Conservation (phyloP, 2,113 vertebrate genomes). For the Pristiophorus japonicus region DNA sequence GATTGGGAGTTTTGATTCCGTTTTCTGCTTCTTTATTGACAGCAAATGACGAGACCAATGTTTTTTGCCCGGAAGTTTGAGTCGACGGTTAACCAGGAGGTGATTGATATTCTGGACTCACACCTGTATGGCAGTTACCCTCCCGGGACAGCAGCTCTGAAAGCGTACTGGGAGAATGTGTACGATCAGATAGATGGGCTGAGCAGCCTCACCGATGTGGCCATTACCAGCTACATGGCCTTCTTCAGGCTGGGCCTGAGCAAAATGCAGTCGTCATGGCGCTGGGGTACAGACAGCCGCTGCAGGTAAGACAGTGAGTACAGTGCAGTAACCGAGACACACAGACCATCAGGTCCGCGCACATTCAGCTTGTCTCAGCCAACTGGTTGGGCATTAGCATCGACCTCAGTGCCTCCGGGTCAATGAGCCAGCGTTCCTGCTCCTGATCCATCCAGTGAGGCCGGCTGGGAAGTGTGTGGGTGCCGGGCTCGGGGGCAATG, state of each 20-base stretch:
- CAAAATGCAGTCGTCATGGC: conserved; percentile 48
- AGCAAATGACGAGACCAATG: conserved; percentile 91
- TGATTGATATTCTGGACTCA: conserved; percentile 87
- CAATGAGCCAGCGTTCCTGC: no score
- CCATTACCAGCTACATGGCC: conserved; percentile 74
- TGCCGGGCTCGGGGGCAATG: no score
- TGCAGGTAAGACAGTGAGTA: conserved; percentile 54
- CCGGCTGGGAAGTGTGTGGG: no score
- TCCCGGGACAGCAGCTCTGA: conserved; percentile 68
- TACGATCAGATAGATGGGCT: conserved; percentile 70
- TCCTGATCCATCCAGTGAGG: no score
- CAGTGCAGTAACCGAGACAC: no score
- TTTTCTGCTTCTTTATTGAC: conserved; percentile 11
- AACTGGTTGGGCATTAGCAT: no score
- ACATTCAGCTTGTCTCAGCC: neutral
- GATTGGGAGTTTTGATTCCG: neutral
- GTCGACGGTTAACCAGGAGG: conserved; percentile 89
- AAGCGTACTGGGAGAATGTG: conserved; percentile 89
- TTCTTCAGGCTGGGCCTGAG: conserved; percentile 75
- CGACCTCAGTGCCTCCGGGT: no score
- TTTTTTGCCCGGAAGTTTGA: conserved; percentile 98
- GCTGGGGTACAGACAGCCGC: conserved; percentile 41
- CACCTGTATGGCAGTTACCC: conserved; percentile 88
- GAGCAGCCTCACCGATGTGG: conserved; percentile 70
- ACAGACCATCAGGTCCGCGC: no score